These are phyloP conservation scores for Hippasteria phrygiana DNA, from an alignment of 53 echinoderm and acorn worm genomes.

Conservation along the genomic window DNA sequence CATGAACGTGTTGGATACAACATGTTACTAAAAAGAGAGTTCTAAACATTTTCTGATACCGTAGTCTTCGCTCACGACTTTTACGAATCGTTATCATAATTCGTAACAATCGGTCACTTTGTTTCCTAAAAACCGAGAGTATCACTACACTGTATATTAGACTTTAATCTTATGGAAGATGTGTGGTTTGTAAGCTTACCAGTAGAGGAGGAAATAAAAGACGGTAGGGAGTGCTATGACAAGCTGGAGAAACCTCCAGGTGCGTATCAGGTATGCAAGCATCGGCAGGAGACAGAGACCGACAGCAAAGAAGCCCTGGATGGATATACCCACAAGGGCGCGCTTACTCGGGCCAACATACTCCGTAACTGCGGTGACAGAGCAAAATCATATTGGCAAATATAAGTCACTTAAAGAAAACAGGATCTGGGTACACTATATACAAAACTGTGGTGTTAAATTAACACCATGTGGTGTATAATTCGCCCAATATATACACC, in stretches of 20 bases:
- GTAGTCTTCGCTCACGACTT: too few species aligned
- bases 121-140: too few species aligned
- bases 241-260: constrained; percentile 80
- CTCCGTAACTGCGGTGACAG: constrained; percentile 71
- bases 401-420: background rate
- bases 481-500: too few species aligned
- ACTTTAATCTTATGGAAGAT: background rate
- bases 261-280: constrained; percentile 75
- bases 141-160: too few species aligned
- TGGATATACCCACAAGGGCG: constrained; percentile 64
- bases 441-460: too few species aligned
- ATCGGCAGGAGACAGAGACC: constrained; percentile 80
- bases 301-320: constrained; percentile 78
- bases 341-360: constrained; percentile 82
- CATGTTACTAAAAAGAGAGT: too few species aligned
- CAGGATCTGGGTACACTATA: background rate
- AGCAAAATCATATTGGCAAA: too few species aligned
- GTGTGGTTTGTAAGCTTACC: constrained; percentile 54
- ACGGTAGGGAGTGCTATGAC: constrained; percentile 69
- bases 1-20: too few species aligned
- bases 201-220: constrained; percentile 71
- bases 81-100: too few species aligned
- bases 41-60: too few species aligned
- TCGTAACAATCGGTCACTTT: too few species aligned
- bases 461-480: too few species aligned